Base-by-base conservation (phyloP, 2,888 invertebrate genomes). In the Drosophila lutescens region DNA sequence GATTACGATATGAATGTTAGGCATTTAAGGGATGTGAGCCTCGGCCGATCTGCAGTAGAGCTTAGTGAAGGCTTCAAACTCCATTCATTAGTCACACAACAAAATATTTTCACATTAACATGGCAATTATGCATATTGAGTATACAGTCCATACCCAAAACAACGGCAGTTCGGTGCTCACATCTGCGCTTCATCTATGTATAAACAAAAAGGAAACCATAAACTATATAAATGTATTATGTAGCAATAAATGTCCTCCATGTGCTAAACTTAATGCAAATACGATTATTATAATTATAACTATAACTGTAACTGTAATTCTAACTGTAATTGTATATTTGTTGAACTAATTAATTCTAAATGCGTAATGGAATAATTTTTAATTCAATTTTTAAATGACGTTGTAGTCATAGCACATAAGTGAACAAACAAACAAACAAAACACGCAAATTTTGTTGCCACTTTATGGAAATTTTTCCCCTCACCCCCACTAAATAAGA, bases 341-440 rank as follows among this genome's bases (percentile, higher is more conserved):
- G 86, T 83, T 83, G 83, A 82, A 79, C 59, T 70, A 70, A 77
- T 79, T 77, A 70, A 71, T 69, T 74, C 80, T 78, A 56, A 69
- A 78, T 68, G 73, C 84, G 66, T 79, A 79, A 57, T 74, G 69
- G 55, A 30, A 65, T 85, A 44, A 55, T 74, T 86, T 86, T 74
- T 78, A 75, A 84, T 85, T 65, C 72, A 69, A 77, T 85, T 78
- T 78, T 79, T 79, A 83, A 80, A 90, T 90, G 90, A 90, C 90
- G 91, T 90, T 90, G 70, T 90, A 90, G 90, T 90, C 90, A 90
- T 90, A 84, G 75, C 70, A 74, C 70, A 80, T 84, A 81, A 78
- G 65, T 68, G 73, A 81, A 63, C 50, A 67, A 46, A 50, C 41
- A 58, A 72, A 54, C n/a, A 58, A 72, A 54, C n/a, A 26, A 53